Conservation (phyloP, 2,888 invertebrate genomes). For the Catocala fraxini region DNA sequence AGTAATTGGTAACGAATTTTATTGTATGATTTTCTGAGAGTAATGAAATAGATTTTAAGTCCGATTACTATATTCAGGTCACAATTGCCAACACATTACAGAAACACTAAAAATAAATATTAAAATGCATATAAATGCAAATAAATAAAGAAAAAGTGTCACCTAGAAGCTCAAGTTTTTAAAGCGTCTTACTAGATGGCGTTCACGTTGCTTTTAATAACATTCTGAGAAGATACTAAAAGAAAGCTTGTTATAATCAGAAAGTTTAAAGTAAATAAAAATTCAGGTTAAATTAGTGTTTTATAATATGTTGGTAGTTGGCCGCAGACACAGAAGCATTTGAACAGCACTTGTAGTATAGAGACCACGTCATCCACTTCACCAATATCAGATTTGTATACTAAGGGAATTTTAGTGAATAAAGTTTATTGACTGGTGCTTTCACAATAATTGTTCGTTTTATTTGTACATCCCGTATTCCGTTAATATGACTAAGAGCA, state of each 20-base stretch:
- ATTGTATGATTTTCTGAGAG: constrained; percentile 36
- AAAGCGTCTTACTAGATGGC: too few relatives aligned
- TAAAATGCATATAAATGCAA: too few relatives aligned
- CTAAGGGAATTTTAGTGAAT: constrained; percentile 84
- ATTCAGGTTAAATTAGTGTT: constrained; percentile 9
- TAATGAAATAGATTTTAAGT: constrained; percentile 40
- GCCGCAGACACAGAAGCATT: constrained; percentile 23
- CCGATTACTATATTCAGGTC: constrained; percentile 23
- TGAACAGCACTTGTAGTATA: constrained; percentile 56
- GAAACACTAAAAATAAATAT: too few relatives aligned
- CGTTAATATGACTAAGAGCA: neutral
- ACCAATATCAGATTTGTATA: constrained; percentile 74
- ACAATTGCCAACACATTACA: constrained; percentile 22
- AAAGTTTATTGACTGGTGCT: constrained; percentile 87
- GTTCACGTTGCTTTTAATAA: too few relatives aligned
- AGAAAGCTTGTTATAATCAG: too few relatives aligned
- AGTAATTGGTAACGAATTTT: constrained; percentile 34
- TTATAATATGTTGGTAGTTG: constrained; percentile 18
- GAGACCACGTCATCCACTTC: constrained; percentile 56
- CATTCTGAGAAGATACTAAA: too few relatives aligned
- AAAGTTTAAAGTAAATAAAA: too few relatives aligned
- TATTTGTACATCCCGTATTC: constrained; percentile 56
- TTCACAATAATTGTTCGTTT: constrained; percentile 84
- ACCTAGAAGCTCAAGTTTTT: too few relatives aligned
- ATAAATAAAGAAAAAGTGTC: too few relatives aligned